Base-by-base conservation (phyloP, 2,888 invertebrate species). In the Caenorhabditis uteleia region DNA sequence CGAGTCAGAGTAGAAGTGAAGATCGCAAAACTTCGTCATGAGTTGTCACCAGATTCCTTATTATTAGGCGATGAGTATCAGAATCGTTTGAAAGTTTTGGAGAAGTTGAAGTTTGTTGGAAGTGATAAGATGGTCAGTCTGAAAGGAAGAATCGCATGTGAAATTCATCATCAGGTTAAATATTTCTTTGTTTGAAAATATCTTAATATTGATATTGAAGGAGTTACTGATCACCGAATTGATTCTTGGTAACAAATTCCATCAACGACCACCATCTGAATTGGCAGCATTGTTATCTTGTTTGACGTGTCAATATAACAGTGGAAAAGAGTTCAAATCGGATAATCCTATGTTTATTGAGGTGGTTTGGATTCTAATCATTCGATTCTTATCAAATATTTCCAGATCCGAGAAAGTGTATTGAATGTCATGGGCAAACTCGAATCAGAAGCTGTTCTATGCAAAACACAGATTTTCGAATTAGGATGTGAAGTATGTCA, bases 241-340 rank as follows among this genome's bases (percentile, higher is more conserved):
- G 42, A 90, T 97, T 33, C 89, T 95, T 75, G 89, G 91, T 68
- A 93, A 95, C 84, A 89, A 91, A 48, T 88, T 98, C 71, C 91
- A 91, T 0, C 43, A 53, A 14, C 57, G 75, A 27, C 53, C 89
- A 8, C 54, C 71, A 7, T 90, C 91, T 0, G 95, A 95, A 85
- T 93, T 97, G 42, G 95, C 95, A 0, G 94, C 95, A 0, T 84
- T 97, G 36, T 86, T 98, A 36, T 97, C 95, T 0, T 90, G 91
- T 48, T 88, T 95, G 71, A 94, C 98, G 36, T 95, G 92, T 85
- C 92, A 95, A 86, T 90, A 90, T 50, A 90, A 90, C 87, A 82
- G 89, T 38, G 81, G 82, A 59, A 59, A 61, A 26, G 69, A 70
- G 29, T 12, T 66, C 45, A 59, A 71, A n/a, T 64, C 69, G 12